phyloP scores from a whole-genome alignment of 2,888 invertebrate genomes.

The Hemistola chrysoprasaria region DNA sequence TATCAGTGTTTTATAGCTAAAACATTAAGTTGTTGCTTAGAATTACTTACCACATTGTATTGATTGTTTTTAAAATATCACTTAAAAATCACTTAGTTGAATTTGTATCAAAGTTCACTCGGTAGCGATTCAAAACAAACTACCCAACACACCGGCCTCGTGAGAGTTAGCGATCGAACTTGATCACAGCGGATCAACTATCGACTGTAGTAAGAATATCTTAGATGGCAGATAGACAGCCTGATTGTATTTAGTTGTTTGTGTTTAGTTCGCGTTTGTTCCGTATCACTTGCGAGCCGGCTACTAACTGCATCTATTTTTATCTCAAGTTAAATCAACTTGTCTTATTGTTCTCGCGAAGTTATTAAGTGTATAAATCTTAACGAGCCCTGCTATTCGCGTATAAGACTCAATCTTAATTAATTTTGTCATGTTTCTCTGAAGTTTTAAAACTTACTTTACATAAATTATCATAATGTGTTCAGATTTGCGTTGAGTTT shows the following conservation, averaged over 20 bases:
- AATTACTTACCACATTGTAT: slow-evolving; percentile 43
- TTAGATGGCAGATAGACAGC: too few species aligned
- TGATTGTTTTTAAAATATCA: slow-evolving; percentile 13
- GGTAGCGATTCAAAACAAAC: slow-evolving; percentile 25
- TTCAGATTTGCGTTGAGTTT: too few species aligned
- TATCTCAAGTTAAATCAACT: neutral
- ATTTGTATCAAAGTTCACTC: slow-evolving; percentile 7
- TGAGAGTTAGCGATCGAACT: slow-evolving; percentile 22
- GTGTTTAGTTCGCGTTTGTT: neutral
- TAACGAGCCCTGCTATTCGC: too few species aligned
- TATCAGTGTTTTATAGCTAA: too few species aligned
- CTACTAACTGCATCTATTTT: neutral
- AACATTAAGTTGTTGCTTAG: neutral
- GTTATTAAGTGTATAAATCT: too few species aligned
- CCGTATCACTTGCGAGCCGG: slow-evolving; percentile 1
- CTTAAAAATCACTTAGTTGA: slow-evolving; percentile 15
- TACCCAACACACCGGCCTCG: slow-evolving; percentile 26
- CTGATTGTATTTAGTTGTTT: too few species aligned
- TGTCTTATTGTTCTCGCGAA: slow-evolving; percentile 1
- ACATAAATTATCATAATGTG: too few species aligned
- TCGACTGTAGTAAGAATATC: slow-evolving; percentile 24
- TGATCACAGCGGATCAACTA: slow-evolving; percentile 40
- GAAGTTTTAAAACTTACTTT: too few species aligned
- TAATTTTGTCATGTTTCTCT: too few species aligned
- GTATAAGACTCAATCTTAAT: too few species aligned